These are phyloP conservation scores for Camelus dromedarius DNA, from an alignment of 2,113 vertebrate species.

Conservation along the genomic window DNA sequence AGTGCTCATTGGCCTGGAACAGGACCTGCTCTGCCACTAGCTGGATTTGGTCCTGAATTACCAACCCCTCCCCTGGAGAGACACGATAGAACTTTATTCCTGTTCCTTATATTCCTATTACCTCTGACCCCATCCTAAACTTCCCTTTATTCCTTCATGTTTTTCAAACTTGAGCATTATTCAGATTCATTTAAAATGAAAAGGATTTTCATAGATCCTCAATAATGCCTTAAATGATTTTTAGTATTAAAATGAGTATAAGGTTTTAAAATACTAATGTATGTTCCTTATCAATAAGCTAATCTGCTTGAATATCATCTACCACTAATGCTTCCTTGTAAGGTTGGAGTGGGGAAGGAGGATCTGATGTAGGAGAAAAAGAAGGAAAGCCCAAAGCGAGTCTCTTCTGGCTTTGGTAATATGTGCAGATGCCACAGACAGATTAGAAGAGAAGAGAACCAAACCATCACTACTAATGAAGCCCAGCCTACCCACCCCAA, in stretches of 20 bases:
- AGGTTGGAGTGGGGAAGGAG: background rate
- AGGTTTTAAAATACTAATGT: conserved; percentile 30
- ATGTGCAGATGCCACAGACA: background rate
- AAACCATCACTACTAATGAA: background rate
- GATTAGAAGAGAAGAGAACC: background rate
- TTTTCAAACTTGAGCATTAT: background rate
- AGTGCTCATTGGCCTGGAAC: background rate
- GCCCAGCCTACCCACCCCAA: rapidly evolving
- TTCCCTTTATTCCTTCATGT: background rate
- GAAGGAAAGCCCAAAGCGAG: background rate
- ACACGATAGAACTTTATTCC: background rate
- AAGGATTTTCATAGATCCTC: background rate
- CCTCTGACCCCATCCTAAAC: background rate
- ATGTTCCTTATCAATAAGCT: background rate
- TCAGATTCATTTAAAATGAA: background rate
- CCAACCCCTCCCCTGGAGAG: background rate
- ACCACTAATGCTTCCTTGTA: background rate
- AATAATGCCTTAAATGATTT: background rate
- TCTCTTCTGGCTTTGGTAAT: background rate
- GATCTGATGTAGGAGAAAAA: background rate
- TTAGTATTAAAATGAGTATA: background rate
- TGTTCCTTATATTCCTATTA: background rate
- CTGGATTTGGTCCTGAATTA: background rate
- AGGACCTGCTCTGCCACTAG: background rate
- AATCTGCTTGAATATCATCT: background rate